phyloP scores from a whole-genome alignment of 2,888 invertebrate genomes.

The Melitaea athalia region DNA sequence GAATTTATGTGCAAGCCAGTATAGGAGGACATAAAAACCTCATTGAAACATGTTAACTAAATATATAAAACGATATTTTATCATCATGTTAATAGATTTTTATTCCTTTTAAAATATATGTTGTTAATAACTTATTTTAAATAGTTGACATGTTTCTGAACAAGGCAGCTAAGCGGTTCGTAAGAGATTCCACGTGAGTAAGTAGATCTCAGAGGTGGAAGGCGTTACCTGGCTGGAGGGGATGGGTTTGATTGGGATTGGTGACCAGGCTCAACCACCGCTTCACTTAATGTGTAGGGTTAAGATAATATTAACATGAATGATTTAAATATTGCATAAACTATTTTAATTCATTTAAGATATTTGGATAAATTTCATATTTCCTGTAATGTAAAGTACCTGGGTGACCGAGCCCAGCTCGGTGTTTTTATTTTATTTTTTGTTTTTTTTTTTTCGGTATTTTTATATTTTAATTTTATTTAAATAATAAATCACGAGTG shows the following conservation, averaged over 20 bases:
- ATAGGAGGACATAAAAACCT: conserved; percentile 57
- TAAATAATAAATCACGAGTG: too few species aligned
- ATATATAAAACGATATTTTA: not conserved
- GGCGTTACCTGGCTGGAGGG: conserved; percentile 77
- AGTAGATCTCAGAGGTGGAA: conserved; percentile 75
- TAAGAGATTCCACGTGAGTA: conserved; percentile 74
- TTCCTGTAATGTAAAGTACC: too few species aligned
- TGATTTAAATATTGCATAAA: not conserved
- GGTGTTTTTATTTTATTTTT: too few species aligned
- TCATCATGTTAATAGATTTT: not conserved
- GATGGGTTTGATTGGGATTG: conserved; percentile 59
- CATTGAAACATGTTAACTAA: conserved; percentile 58
- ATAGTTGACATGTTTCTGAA: conserved; percentile 56
- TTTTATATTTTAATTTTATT: too few species aligned
- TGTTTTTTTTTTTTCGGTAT: too few species aligned
- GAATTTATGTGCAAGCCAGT: conserved; percentile 72
- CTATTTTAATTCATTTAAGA: too few species aligned
- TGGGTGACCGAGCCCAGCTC: too few species aligned
- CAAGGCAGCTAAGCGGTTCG: conserved; percentile 80
- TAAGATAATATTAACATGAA: not conserved
- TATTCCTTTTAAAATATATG: not conserved
- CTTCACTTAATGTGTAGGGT: conserved; percentile 50
- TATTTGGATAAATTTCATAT: too few species aligned
- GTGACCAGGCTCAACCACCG: conserved; percentile 71
- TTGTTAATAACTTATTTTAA: not conserved